Percentiles rank a stretch among this genome's conserved stretches.
These are phyloP conservation scores for Vultur gryphus DNA, from an alignment of 2,797 vertebrate species.

Conservation along the genomic window DNA sequence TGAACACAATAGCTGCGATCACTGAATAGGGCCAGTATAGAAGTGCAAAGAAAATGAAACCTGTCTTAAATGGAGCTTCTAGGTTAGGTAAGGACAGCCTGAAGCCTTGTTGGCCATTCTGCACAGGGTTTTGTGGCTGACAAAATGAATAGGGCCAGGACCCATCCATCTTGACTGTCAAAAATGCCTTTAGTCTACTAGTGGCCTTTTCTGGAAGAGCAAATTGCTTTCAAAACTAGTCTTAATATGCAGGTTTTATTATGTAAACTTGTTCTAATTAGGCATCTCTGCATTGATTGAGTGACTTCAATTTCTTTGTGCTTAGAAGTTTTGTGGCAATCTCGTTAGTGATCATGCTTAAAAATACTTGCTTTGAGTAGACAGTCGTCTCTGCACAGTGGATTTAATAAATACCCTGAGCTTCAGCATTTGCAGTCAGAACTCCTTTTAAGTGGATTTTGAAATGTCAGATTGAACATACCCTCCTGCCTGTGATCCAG, in stretches of 20 bases:
- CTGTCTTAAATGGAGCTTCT: neutral
- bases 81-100: neutral
- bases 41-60: neutral
- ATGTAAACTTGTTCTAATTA: neutral
- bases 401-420: neutral
- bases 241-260: neutral
- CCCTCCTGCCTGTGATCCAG: neutral
- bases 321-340: neutral
- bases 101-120: neutral
- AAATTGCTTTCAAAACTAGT: neutral
- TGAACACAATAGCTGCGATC: neutral
- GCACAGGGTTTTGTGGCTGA: neutral
- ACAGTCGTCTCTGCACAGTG: neutral
- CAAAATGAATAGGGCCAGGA: neutral
- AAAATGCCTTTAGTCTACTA: neutral
- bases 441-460: neutral
- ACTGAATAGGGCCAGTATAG: neutral
- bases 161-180: neutral
- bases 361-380: neutral
- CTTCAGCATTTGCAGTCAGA: neutral
- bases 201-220: neutral
- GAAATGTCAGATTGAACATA: neutral
- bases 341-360: neutral
- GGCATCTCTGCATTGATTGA: neutral
- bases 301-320: neutral